Conservation (phyloP, 1,140 invertebrate genomes). For the Nephotettix cincticeps region DNA sequence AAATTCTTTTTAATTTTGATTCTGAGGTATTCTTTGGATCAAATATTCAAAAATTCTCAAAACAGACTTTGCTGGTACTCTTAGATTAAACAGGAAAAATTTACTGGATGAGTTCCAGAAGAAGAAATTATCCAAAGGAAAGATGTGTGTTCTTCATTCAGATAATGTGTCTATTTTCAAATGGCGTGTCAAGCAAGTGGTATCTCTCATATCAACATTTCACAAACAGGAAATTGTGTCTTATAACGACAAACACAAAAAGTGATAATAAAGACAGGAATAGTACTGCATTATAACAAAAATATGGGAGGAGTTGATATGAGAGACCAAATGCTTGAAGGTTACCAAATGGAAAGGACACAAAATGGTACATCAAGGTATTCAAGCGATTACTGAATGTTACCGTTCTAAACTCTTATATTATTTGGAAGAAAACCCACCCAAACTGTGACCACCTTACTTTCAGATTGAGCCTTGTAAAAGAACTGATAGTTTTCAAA, state of each 20-base stretch:
- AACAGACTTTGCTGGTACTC: not conserved
- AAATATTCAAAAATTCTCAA: not conserved
- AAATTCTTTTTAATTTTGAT: no score
- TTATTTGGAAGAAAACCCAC: not conserved
- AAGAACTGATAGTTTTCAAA: not conserved
- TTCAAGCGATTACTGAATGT: not conserved
- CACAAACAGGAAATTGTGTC: not conserved
- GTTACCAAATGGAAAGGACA: not conserved
- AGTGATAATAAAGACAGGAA: not conserved
- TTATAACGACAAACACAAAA: not conserved
- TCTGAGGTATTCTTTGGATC: no score
- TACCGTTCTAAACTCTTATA: not conserved
- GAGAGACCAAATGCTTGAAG: not conserved
- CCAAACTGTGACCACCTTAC: not conserved
- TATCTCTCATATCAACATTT: not conserved
- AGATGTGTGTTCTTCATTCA: not conserved
- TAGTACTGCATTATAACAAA: not conserved
- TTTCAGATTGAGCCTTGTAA: not conserved
- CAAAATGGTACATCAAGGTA: not conserved
- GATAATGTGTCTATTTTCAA: not conserved
- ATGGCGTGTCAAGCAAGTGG: not conserved
- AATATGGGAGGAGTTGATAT: conserved; percentile 1
- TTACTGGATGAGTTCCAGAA: not conserved
- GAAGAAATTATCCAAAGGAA: not conserved
- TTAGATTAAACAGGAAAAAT: not conserved